These are phyloP conservation scores for Ectropis crepuscularia DNA, from an alignment of 2,888 invertebrate genomes.

Conservation along the genomic window DNA sequence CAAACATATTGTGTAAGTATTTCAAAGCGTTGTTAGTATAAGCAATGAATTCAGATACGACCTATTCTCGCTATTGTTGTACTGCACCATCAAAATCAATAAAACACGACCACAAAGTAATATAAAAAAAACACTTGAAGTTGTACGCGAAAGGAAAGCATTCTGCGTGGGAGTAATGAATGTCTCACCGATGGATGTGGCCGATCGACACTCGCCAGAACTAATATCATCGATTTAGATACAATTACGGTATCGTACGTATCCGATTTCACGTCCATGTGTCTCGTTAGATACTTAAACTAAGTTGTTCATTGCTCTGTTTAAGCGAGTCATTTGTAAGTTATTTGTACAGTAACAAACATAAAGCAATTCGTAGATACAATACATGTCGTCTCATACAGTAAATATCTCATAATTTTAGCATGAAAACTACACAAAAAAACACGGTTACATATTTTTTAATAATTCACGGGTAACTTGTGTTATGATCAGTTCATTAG, in stretches of 20 bases:
- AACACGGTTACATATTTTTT: too few relatives aligned
- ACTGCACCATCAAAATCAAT: too few relatives aligned
- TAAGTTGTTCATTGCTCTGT: constrained; percentile 49
- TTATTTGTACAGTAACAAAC: neutral
- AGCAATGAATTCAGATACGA: too few relatives aligned
- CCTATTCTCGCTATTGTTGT: too few relatives aligned
- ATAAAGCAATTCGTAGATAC: too few relatives aligned
- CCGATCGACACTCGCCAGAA: constrained; percentile 53
- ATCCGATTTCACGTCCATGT: constrained; percentile 62
- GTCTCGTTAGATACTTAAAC: constrained; percentile 49
- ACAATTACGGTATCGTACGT: constrained; percentile 67
- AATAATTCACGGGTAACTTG: too few relatives aligned
- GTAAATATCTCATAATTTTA: too few relatives aligned
- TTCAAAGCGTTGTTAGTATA: too few relatives aligned
- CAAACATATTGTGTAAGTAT: too few relatives aligned
- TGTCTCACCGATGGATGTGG: constrained; percentile 69
- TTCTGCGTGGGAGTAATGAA: constrained; percentile 68
- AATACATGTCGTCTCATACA: too few relatives aligned
- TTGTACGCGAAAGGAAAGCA: constrained; percentile 20
- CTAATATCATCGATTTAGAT: constrained; percentile 73
- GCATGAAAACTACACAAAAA: too few relatives aligned
- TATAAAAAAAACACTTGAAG: constrained; percentile 5
- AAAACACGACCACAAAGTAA: neutral
- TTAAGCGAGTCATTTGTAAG: constrained; percentile 16
- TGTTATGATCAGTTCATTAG: too few relatives aligned